Evolutionary conservation across 1,140 invertebrate species (phyloP).

Genomic region (Heterodera schachtii): DNA sequence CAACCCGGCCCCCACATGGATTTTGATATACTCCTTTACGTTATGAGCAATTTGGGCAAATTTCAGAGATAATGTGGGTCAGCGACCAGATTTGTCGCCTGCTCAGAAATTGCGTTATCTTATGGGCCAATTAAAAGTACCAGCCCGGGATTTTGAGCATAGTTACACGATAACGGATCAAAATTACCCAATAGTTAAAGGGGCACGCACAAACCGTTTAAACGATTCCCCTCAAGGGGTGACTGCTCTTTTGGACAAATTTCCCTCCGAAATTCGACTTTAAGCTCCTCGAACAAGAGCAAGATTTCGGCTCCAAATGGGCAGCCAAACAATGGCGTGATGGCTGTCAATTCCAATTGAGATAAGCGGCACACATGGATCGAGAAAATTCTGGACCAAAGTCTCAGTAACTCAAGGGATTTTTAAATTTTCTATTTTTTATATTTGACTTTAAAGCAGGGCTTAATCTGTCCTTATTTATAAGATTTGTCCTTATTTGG

Average conservation of each 20-base stretch:
- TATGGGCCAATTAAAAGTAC: background rate
- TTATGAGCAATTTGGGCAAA: background rate
- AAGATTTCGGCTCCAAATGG: too few species aligned
- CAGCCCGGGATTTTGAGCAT: background rate
- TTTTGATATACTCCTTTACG: background rate
- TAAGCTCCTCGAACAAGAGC: too few species aligned
- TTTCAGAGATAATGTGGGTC: background rate
- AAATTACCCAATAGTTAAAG: background rate
- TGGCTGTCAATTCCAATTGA: too few species aligned
- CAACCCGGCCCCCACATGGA: too few species aligned
- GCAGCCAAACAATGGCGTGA: too few species aligned
- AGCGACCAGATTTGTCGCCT: background rate
- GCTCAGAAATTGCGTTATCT: background rate
- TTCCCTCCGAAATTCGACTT: background rate
- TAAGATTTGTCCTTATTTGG: too few species aligned
- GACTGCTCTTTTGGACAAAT: background rate
- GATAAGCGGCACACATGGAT: too few species aligned
- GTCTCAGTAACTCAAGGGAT: too few species aligned
- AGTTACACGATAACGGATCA: background rate
- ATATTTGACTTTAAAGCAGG: too few species aligned
- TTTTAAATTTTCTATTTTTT: too few species aligned
- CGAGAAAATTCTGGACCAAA: too few species aligned
- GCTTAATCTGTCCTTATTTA: too few species aligned
- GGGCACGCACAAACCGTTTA: background rate
- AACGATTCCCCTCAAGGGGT: background rate